Conservation (phyloP, 2,113 vertebrate species). For the Ceyx melanurus region DNA sequence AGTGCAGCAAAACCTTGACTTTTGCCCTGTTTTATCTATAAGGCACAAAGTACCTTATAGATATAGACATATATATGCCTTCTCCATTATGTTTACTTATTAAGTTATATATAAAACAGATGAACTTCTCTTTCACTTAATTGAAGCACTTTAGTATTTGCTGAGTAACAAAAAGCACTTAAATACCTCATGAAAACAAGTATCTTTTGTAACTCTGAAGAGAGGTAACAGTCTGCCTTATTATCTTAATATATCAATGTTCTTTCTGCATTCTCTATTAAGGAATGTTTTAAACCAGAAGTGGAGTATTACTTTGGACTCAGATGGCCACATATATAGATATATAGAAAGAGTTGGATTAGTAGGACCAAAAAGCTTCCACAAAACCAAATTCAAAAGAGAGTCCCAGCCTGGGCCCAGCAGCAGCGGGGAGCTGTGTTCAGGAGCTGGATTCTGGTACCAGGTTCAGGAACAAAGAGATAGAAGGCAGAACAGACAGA, state of each 20-base stretch:
- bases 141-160: neutral
- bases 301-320: neutral
- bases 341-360: neutral
- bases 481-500: too few relatives aligned
- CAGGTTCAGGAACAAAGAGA: too few relatives aligned
- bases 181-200: neutral
- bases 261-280: neutral
- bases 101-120: neutral
- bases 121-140: neutral
- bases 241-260: neutral
- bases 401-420: too few relatives aligned
- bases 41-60: neutral
- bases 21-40: neutral
- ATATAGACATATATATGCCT: fast-evolving
- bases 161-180: neutral
- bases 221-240: neutral
- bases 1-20: neutral
- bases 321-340: neutral
- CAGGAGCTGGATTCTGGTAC: too few relatives aligned
- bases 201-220: neutral
- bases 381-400: neutral
- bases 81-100: neutral
- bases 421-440: too few relatives aligned
- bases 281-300: neutral
- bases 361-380: neutral